A percentile compares a stretch with the other conserved stretches of the same genome.
phyloP scores from a whole-genome alignment of 2,888 invertebrate species.

The Trilocha varians region DNA sequence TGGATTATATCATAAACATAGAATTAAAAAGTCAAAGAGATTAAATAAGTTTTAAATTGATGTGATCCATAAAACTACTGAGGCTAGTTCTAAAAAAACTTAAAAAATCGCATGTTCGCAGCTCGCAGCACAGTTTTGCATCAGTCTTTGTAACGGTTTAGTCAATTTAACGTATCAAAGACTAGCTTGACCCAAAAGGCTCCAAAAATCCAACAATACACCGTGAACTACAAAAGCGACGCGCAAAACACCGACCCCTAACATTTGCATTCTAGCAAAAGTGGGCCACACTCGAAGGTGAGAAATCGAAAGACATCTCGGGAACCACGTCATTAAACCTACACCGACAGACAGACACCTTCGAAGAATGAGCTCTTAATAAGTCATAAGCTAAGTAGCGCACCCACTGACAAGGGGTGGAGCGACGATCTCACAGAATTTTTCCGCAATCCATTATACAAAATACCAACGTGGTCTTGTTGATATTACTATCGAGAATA shows the following conservation, averaged over 20 bases:
- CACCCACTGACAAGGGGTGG: constrained; percentile 20
- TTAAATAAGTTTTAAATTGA: too few species aligned
- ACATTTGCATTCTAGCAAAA: constrained; percentile 33
- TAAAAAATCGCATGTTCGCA: too few species aligned
- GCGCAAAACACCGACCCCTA: constrained; percentile 5
- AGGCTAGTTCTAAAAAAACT: too few species aligned
- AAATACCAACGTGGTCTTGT: too few species aligned
- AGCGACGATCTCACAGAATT: constrained; percentile 9
- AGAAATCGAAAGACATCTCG: constrained; percentile 41
- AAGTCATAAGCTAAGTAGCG: constrained; percentile 73
- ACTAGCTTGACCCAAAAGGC: too few species aligned
- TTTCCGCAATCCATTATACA: too few species aligned
- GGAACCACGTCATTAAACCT: constrained; percentile 64
- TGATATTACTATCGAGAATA: background rate
- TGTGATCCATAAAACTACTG: too few species aligned
- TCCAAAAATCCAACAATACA: constrained; percentile 10
- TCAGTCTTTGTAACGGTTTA: too few species aligned
- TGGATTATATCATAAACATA: too few species aligned
- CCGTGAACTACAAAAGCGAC: constrained; percentile 2
- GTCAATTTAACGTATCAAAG: too few species aligned
- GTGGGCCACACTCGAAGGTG: constrained; percentile 53
- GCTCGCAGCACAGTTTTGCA: too few species aligned
- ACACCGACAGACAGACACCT: constrained; percentile 67
- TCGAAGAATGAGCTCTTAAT: constrained; percentile 71
- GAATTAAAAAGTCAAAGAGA: too few species aligned